Base-by-base conservation (phyloP, 2,888 invertebrate species). In the Caenorhabditis sp. region DNA sequence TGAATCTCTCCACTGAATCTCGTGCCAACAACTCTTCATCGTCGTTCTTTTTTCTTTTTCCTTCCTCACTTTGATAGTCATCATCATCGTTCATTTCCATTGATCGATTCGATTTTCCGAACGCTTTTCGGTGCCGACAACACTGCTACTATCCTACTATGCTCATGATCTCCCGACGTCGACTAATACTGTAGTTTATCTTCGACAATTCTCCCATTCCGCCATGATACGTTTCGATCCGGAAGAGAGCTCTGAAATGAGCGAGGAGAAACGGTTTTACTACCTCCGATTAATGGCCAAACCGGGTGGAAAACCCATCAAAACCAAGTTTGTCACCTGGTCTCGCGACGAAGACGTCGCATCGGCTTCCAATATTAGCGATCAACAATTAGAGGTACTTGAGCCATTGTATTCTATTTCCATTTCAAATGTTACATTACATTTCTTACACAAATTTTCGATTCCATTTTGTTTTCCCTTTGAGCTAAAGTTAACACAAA, bases 301-400 rank as follows among this genome's bases (percentile, higher is more conserved):
- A 83, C 89, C 90, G 37, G 84, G 84, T 32, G 85, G 87, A 13
- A 90, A 89, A 65, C 91, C 92, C 22, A 91, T 91, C 37, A 88
- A 88, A 64, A 90, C 92, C 68, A 92, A 92, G 72, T 92, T 92
- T 76, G 89, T 89, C 4, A 88, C 89, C 35, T 91, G 92, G 91
- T 85, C 88, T 2, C 83, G 86, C 24, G 85, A 87, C 51, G 84
- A 83, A 37, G 83, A 85, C 40, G 71, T 79, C 11, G 62, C 69
- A 11, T 65, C 77, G 18, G 72, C 81, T 28, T 81, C 82, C 11
- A 82, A 72, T 58, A 78, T 69, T 11, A 82, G 95, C 85, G 94
- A 94, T 85, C 91, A 94, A 69, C 94, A 94, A 87, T 93, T 92
- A 44, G 93, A 93, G 92, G 93, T 93, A 85, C 22, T 26, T 74